phyloP scores from a whole-genome alignment of 2,113 vertebrate species.

The Alligator sinensis region DNA sequence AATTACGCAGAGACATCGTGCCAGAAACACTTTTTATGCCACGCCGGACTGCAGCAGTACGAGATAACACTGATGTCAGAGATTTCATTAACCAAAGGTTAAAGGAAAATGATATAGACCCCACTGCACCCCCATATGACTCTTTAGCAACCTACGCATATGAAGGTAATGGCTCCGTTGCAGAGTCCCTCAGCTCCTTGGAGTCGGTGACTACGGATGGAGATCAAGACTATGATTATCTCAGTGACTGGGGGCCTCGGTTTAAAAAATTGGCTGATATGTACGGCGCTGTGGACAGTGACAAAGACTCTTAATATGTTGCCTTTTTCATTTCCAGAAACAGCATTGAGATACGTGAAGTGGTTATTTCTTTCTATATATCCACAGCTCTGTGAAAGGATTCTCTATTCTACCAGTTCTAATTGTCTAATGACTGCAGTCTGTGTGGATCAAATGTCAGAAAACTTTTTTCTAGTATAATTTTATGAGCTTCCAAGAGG shows the following conservation, averaged over 20 bases:
- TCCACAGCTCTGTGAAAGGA: conserved; percentile 74
- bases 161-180: conserved; percentile 92
- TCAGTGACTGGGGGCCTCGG: conserved; percentile 95
- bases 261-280: conserved; percentile 97
- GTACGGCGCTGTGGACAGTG: conserved; percentile 92
- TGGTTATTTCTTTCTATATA: conserved; percentile 76
- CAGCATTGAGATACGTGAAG: conserved; percentile 65
- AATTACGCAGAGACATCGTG: conserved; percentile 91
- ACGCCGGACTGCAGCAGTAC: conserved; percentile 80
- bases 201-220: conserved; percentile 91
- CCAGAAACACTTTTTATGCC: conserved; percentile 90
- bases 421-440: conserved; percentile 74
- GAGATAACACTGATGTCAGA: conserved; percentile 91
- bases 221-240: conserved; percentile 97
- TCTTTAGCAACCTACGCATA: conserved; percentile 96
- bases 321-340: conserved; percentile 67
- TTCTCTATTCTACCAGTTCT: conserved; percentile 62
- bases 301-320: conserved; percentile 89
- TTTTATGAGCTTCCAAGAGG: conserved; percentile 83
- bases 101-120: conserved; percentile 93
- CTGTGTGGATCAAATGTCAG: conserved; percentile 69
- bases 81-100: conserved; percentile 97
- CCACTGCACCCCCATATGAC: conserved; percentile 94
- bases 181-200: conserved; percentile 93
- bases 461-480: conserved; percentile 76